phyloP scores from a whole-genome alignment of 2,113 vertebrate genomes.

The Chaenogobius annularis region DNA sequence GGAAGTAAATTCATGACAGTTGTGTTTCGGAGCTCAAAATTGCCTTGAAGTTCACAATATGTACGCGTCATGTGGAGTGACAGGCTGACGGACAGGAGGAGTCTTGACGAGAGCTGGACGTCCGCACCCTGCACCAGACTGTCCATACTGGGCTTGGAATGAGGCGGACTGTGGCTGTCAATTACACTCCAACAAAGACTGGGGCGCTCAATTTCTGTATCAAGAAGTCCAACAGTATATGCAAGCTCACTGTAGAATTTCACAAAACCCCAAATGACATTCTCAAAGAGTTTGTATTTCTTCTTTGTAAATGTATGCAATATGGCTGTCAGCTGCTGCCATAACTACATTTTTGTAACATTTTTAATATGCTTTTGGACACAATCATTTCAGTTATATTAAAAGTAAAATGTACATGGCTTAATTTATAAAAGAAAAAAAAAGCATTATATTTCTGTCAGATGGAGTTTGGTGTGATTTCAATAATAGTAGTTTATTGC shows the following conservation, averaged over 20 bases:
- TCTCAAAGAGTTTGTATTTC: neutral
- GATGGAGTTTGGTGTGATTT: too few species aligned
- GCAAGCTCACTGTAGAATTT: neutral
- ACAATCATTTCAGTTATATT: too few species aligned
- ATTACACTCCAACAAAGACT: neutral
- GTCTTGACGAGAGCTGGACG: slow-evolving; percentile 11
- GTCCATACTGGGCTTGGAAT: neutral
- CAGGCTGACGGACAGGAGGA: slow-evolving; percentile 12
- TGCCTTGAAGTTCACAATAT: slow-evolving; percentile 11
- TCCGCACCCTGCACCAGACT: neutral
- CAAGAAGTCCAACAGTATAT: neutral
- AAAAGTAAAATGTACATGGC: too few species aligned
- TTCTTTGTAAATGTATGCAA: too few species aligned
- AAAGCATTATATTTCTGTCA: too few species aligned
- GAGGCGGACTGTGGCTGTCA: neutral
- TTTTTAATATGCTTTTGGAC: too few species aligned
- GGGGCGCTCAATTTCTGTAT: neutral
- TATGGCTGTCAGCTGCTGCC: neutral
- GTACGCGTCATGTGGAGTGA: slow-evolving; percentile 9
- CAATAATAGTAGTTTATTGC: too few species aligned
- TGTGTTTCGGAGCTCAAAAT: neutral
- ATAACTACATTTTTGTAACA: too few species aligned
- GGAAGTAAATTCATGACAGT: neutral
- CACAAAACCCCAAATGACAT: neutral
- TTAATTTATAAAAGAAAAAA: too few species aligned